Evolutionary conservation across 2,113 vertebrate species (phyloP).

Genomic region (Gallinago paraguaiae): DNA sequence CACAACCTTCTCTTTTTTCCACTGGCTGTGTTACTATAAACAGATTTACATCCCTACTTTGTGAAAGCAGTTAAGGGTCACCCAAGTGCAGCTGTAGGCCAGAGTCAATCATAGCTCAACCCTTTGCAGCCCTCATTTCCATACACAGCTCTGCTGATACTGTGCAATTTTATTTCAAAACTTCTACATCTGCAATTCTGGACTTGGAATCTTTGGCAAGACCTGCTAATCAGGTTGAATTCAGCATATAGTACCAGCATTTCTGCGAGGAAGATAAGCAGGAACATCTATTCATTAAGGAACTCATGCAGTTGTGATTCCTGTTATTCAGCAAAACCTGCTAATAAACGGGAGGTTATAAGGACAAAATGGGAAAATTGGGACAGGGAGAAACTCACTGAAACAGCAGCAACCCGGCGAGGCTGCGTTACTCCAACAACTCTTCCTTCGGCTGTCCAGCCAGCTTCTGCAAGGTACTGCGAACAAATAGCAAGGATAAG

Average conservation of each 20-base stretch:
- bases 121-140: not conserved
- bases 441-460: slow-evolving; percentile 94
- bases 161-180: not conserved
- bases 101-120: not conserved
- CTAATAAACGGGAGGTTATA: not conserved
- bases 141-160: not conserved
- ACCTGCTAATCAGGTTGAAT: not conserved
- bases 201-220: not conserved
- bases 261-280: not conserved
- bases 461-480: slow-evolving; percentile 96
- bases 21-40: not conserved
- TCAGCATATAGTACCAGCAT: not conserved
- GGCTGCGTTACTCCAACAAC: slow-evolving; percentile 96
- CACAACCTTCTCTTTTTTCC: not conserved
- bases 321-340: not conserved
- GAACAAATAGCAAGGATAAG: not conserved
- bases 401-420: slow-evolving; percentile 92
- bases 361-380: not conserved
- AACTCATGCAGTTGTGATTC: not conserved
- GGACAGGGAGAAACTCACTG: slow-evolving; percentile 78
- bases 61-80: not conserved
- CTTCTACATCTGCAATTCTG: not conserved
- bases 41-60: not conserved
- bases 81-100: not conserved
- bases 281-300: not conserved